Conservation (phyloP, 2,113 vertebrate genomes). For the Halcyon senegalensis region DNA sequence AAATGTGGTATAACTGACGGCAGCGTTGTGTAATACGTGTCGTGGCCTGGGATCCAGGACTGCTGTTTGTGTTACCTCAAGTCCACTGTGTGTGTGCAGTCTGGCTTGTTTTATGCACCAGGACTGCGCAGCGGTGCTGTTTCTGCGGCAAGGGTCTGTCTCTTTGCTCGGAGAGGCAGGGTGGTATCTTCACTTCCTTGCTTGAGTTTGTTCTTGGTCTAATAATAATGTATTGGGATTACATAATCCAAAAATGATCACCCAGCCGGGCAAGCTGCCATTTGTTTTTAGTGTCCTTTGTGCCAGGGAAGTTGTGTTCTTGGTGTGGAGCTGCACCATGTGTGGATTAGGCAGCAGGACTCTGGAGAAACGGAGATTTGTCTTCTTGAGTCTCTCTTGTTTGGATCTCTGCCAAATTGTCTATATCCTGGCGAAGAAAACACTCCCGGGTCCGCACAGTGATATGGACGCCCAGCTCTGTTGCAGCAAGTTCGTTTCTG, state of each 20-base stretch:
- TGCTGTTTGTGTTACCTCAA: slow-evolving; percentile 9
- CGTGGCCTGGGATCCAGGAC: background rate
- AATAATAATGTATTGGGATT: slow-evolving; percentile 8
- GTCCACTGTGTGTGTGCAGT: background rate
- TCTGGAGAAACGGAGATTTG: background rate
- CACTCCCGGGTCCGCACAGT: rapidly evolving
- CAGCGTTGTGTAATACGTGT: background rate
- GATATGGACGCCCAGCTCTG: rapidly evolving
- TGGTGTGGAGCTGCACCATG: background rate
- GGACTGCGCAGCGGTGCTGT: background rate
- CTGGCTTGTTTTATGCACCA: background rate
- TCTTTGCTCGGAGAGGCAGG: background rate
- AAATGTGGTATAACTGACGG: background rate
- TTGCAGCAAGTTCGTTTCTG: background rate
- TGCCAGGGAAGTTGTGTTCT: slow-evolving; percentile 26
- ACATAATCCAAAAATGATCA: slow-evolving; percentile 33
- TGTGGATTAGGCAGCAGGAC: background rate
- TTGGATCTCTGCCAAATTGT: no score
- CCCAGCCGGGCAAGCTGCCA: slow-evolving; percentile 47
- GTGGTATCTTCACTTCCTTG: background rate
- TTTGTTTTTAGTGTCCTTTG: slow-evolving; percentile 5
- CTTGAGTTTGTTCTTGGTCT: slow-evolving; percentile 32
- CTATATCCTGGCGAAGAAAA: background rate
- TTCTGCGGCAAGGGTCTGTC: background rate
- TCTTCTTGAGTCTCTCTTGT: background rate